Evolutionary conservation across 2,888 invertebrate genomes (phyloP).

Genomic region (Acanthoscelides obtectus): DNA sequence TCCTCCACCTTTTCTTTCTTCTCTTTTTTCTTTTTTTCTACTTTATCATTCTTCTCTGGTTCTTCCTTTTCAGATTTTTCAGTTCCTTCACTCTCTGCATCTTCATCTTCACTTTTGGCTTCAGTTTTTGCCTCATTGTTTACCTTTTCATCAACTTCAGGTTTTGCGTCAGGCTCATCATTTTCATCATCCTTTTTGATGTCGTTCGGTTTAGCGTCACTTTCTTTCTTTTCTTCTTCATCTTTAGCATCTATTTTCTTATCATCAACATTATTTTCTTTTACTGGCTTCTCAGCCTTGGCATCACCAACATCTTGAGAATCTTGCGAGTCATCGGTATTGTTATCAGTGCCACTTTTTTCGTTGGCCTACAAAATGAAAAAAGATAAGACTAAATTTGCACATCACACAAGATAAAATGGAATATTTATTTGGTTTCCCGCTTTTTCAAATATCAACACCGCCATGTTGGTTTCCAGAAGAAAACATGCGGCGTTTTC

Average conservation of each 20-base stretch:
- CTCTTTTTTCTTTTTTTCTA: constrained; percentile 12
- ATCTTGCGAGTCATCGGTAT: constrained; percentile 38
- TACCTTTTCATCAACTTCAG: constrained; percentile 29
- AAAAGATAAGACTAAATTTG: constrained; percentile 3
- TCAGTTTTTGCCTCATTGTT: constrained; percentile 4
- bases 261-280: constrained; percentile 25
- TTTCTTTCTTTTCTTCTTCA: constrained; percentile 22
- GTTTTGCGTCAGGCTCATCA: constrained; percentile 29
- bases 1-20: constrained; percentile 25
- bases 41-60: constrained; percentile 16
- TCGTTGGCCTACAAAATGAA: constrained; percentile 31
- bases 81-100: constrained; percentile 17
- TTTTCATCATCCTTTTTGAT: constrained; percentile 31
- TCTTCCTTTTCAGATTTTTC: constrained; percentile 21
- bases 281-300: constrained; percentile 21
- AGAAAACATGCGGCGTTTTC: constrained; percentile 39
- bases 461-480: constrained; percentile 45
- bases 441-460: constrained; percentile 47
- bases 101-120: constrained; percentile 25
- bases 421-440: constrained; percentile 35
- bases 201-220: constrained; percentile 23
- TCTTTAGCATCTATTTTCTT: constrained; percentile 29
- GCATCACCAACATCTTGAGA: constrained; percentile 29
- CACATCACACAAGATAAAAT: background rate
- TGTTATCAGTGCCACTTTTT: constrained; percentile 33